Evolutionary conservation across 2,113 vertebrate genomes (phyloP).

Genomic region (Dipodomys spectabilis): DNA sequence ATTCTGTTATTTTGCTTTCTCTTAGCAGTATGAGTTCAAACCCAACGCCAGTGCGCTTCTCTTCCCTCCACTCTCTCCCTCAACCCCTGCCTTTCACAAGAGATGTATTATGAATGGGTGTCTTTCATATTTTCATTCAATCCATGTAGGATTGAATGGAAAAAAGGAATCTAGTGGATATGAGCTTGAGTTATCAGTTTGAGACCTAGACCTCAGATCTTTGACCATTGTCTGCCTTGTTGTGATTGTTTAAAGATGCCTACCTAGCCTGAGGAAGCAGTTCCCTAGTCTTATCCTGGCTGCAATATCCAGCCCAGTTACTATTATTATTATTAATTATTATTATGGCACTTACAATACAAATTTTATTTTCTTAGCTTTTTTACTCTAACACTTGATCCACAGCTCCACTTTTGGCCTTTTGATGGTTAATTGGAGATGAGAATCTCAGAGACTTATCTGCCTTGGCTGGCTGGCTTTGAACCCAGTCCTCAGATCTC

Average conservation of each 20-base stretch:
- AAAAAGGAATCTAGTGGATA: fast-evolving
- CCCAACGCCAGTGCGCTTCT: not conserved
- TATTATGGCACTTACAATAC: too few relatives aligned
- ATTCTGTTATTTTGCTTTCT: not conserved
- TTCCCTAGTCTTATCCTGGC: not conserved
- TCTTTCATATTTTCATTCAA: fast-evolving
- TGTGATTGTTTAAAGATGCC: not conserved
- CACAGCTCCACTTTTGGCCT: too few relatives aligned
- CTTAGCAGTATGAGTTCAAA: not conserved
- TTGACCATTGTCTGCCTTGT: too few relatives aligned
- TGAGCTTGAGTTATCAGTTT: not conserved
- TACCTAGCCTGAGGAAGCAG: not conserved
- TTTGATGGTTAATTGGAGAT: too few relatives aligned
- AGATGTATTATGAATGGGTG: fast-evolving
- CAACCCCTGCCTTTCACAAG: not conserved
- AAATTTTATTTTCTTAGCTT: not conserved
- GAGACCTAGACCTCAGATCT: not conserved
- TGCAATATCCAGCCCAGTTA: not conserved
- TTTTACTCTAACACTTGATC: too few relatives aligned
- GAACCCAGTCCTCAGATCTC: too few relatives aligned
- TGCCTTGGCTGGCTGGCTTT: too few relatives aligned
- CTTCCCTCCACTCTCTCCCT: fast-evolving
- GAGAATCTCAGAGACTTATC: too few relatives aligned
- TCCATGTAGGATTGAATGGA: not conserved
- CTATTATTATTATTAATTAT: not conserved